Percentiles rank a stretch among this genome's conserved stretches.
phyloP scores from a whole-genome alignment of 2,113 vertebrate genomes.

The Coreoperca whiteheadi region DNA sequence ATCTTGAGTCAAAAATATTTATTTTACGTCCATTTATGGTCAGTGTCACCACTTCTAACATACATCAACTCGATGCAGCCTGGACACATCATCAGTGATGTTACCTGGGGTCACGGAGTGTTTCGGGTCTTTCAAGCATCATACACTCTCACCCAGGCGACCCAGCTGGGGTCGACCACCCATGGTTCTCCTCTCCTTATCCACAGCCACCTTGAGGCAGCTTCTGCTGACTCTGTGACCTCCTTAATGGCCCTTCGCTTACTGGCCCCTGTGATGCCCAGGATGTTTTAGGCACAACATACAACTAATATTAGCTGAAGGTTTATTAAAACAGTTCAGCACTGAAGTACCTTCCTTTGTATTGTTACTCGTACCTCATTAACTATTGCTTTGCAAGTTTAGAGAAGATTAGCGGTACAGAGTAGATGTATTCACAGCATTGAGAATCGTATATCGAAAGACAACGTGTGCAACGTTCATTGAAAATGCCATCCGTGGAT shows the following conservation, averaged over 20 bases:
- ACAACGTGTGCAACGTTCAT: neutral
- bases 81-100: too few species aligned
- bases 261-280: too few species aligned
- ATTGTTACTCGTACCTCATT: conserved; percentile 9
- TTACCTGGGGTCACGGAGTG: too few species aligned
- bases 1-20: neutral
- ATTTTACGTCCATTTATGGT: conserved; percentile 3
- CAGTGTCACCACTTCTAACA: neutral
- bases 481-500: conserved; percentile 7
- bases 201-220: too few species aligned
- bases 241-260: too few species aligned
- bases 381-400: conserved; percentile 6
- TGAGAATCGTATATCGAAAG: neutral
- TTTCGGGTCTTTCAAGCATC: too few species aligned
- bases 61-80: too few species aligned
- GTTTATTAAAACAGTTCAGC: neutral
- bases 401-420: neutral
- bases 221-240: too few species aligned
- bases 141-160: too few species aligned
- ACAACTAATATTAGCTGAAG: neutral
- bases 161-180: too few species aligned
- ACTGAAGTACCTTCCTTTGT: neutral
- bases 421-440: neutral
- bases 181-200: too few species aligned
- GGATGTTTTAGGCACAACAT: too few species aligned